phyloP scores from a whole-genome alignment of 2,797 vertebrate species.

The Melanotaenia parkinsoni region DNA sequence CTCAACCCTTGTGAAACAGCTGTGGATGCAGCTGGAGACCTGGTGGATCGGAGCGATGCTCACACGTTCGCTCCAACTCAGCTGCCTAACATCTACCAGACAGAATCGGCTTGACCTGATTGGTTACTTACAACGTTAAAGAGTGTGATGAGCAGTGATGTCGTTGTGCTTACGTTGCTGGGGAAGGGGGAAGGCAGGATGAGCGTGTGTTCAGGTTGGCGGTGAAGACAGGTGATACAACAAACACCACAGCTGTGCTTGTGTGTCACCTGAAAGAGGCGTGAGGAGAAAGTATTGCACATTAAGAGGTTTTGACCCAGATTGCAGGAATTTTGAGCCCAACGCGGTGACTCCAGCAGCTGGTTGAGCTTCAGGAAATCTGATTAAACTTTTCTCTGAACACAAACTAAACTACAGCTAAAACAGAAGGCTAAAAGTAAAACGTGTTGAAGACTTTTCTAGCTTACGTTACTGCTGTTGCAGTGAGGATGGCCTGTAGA shows the following conservation, averaged over 20 bases:
- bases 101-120: constrained; percentile 20
- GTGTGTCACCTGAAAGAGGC: not conserved
- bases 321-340: constrained; percentile 27
- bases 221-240: too few relatives aligned
- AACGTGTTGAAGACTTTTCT: constrained; percentile 25
- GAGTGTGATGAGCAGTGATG: not conserved
- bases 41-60: not conserved
- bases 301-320: constrained; percentile 10
- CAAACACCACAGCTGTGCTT: too few relatives aligned
- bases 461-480: not conserved
- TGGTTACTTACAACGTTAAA: constrained; percentile 1
- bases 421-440: constrained; percentile 19
- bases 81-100: constrained; percentile 18
- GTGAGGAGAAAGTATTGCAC: constrained; percentile 60
- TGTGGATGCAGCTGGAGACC: not conserved
- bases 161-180: constrained; percentile 33
- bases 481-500: not conserved
- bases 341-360: constrained; percentile 21
- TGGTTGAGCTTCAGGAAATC: constrained; percentile 32
- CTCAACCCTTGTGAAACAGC: not conserved
- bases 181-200: not conserved
- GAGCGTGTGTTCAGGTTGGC: not conserved
- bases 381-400: constrained; percentile 34
- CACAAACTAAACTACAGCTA: constrained; percentile 34
- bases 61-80: not conserved